Percentiles rank a stretch among this genome's conserved stretches.
phyloP scores from a whole-genome alignment of 2,888 invertebrate species.

The Pammene fasciana region DNA sequence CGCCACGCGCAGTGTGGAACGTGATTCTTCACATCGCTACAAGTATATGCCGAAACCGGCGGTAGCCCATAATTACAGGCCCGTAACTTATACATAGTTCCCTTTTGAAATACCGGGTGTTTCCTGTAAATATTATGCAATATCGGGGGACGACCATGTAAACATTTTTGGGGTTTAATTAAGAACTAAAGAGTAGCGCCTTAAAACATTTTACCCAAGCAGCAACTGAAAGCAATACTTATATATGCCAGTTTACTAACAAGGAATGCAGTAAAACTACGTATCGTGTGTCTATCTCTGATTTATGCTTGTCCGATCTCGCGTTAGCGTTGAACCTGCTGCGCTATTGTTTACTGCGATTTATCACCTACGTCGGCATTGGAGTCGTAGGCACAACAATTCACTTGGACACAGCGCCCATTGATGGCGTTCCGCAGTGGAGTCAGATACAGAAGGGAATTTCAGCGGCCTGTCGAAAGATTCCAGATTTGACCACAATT shows the following conservation, averaged over 20 bases:
- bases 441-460: slow-evolving; percentile 18
- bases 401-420: slow-evolving; percentile 65
- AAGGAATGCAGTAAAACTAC: slow-evolving; percentile 40
- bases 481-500: too few species aligned
- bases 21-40: too few species aligned
- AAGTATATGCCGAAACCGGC: too few species aligned
- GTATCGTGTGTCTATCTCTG: slow-evolving; percentile 64
- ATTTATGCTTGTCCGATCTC: slow-evolving; percentile 71
- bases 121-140: too few species aligned
- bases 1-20: too few species aligned
- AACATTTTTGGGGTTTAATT: not conserved
- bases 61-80: too few species aligned
- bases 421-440: slow-evolving; percentile 54
- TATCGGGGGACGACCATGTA: too few species aligned
- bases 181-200: not conserved
- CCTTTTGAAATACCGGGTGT: too few species aligned
- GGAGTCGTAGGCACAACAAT: slow-evolving; percentile 63
- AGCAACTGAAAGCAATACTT: slow-evolving; percentile 9
- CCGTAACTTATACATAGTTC: too few species aligned
- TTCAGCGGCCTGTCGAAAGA: too few species aligned
- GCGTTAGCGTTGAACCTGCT: slow-evolving; percentile 56
- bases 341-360: slow-evolving; percentile 77
- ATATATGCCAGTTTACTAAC: slow-evolving; percentile 6
- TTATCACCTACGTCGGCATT: slow-evolving; percentile 65
- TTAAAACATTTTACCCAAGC: not conserved